Conservation (phyloP, 2,113 vertebrate genomes). For the Corydoras maculifer region DNA sequence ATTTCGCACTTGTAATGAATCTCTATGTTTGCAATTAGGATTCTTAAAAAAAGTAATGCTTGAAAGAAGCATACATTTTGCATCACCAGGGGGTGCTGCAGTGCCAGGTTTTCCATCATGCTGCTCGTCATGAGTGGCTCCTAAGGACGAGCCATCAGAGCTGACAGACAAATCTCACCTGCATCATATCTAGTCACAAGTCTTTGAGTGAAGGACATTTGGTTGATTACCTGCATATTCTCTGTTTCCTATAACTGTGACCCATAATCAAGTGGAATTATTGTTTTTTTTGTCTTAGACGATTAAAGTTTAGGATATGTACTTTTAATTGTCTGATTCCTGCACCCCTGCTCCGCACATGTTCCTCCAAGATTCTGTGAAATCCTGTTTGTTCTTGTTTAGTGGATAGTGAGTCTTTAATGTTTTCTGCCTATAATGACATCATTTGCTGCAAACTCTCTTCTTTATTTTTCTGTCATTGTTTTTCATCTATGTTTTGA, state of each 20-base stretch:
- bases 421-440: slow-evolving; percentile 44
- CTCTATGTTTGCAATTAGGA: background rate
- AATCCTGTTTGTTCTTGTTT: slow-evolving; percentile 3
- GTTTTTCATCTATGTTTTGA: slow-evolving; percentile 35
- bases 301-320: no score
- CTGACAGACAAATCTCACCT: background rate
- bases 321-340: no score
- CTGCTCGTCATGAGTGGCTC: slow-evolving; percentile 35
- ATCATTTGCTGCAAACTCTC: slow-evolving; percentile 43
- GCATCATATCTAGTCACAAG: background rate
- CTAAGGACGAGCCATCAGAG: slow-evolving; percentile 6
- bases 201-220: slow-evolving; percentile 4
- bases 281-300: no score
- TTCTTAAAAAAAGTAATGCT: background rate
- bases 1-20: background rate
- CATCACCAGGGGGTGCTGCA: slow-evolving; percentile 67
- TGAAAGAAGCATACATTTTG: slow-evolving; percentile 42
- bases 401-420: slow-evolving; percentile 5
- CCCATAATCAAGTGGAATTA: no score
- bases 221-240: background rate
- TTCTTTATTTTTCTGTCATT: slow-evolving; percentile 52
- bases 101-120: slow-evolving; percentile 58
- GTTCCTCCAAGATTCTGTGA: background rate
- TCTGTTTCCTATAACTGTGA: no score
- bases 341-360: background rate